Percentiles rank a stretch among this genome's conserved stretches.
phyloP scores from a whole-genome alignment of 1,140 invertebrate genomes.

The Nixonia krombeini region DNA sequence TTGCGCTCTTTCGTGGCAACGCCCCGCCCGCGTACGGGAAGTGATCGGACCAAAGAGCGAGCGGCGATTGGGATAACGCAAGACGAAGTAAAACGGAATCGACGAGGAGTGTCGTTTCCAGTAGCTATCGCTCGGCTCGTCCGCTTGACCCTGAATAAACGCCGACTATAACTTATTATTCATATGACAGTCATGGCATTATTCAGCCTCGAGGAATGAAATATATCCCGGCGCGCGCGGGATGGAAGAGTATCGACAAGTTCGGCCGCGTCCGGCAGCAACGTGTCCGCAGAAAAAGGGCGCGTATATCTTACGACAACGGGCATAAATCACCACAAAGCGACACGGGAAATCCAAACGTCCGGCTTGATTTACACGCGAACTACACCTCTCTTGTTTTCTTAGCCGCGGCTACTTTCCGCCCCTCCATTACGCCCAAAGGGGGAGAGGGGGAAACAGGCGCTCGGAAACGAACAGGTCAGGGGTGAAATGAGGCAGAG shows the following conservation, averaged over 20 bases:
- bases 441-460: not conserved
- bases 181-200: not conserved
- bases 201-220: not conserved
- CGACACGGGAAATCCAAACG: slow-evolving; percentile 25
- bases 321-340: slow-evolving; percentile 22
- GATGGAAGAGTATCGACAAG: not conserved
- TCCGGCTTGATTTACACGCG: slow-evolving; percentile 34
- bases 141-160: not conserved
- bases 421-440: not conserved
- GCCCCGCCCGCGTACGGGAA: no score
- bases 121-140: not conserved
- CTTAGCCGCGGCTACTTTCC: not conserved
- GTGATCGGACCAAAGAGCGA: no score
- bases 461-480: slow-evolving; percentile 16
- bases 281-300: not conserved
- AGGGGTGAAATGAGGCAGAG: slow-evolving; percentile 46
- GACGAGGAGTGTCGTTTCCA: no score
- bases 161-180: not conserved
- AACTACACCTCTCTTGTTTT: not conserved
- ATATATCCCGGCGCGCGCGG: not conserved
- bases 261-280: not conserved
- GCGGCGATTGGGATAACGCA: no score
- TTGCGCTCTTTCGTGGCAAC: no score
- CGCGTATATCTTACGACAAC: not conserved
- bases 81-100: no score